These are phyloP conservation scores for Rhaphigaster nebulosa DNA, from an alignment of 2,888 invertebrate species.

Conservation along the genomic window DNA sequence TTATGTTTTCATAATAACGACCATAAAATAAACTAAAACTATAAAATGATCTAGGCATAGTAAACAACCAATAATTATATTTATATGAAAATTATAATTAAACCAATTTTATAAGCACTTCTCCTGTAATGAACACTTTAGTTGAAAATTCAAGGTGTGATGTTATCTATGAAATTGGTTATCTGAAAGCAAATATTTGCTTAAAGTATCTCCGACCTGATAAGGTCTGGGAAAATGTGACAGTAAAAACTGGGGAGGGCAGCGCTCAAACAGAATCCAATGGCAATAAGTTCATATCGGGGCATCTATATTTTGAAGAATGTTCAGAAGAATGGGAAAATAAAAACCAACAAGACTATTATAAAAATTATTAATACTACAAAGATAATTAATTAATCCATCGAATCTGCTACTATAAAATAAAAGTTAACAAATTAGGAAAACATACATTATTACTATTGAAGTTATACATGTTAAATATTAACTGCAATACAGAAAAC, in stretches of 20 bases:
- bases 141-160: slow-evolving; percentile 51
- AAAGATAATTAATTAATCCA: background rate
- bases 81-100: slow-evolving; percentile 19
- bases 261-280: slow-evolving; percentile 13
- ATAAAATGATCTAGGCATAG: background rate
- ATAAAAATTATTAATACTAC: background rate
- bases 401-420: background rate
- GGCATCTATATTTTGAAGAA: background rate
- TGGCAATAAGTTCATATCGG: background rate
- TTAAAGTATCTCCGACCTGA: slow-evolving; percentile 52
- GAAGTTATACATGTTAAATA: background rate
- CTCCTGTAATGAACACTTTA: slow-evolving; percentile 41
- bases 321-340: background rate
- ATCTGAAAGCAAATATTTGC: slow-evolving; percentile 53
- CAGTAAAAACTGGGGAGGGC: slow-evolving; percentile 55
- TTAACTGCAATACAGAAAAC: background rate
- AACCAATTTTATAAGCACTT: slow-evolving; percentile 47
- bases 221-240: slow-evolving; percentile 54
- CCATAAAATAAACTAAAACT: background rate
- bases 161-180: slow-evolving; percentile 57
- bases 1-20: background rate
- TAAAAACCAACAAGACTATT: background rate
- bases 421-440: background rate
- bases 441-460: background rate
- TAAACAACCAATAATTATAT: background rate